These are phyloP conservation scores for Zootermopsis nevadensis DNA, from an alignment of 2,888 invertebrate genomes.

Conservation along the genomic window DNA sequence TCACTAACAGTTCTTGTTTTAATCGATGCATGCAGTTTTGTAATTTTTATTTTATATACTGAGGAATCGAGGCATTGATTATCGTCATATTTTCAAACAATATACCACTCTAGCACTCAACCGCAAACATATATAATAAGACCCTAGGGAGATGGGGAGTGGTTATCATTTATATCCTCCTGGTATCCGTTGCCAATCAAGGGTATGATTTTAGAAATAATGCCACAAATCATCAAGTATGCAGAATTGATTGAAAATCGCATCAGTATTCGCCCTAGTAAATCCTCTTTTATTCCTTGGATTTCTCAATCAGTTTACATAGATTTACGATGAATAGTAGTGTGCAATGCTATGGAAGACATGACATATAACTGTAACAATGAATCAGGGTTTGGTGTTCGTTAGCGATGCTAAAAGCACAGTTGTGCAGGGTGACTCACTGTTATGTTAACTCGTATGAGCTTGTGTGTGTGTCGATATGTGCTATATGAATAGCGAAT, in stretches of 20 bases:
- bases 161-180: not conserved
- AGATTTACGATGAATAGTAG: too few species aligned
- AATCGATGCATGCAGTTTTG: too few species aligned
- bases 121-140: not conserved
- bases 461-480: too few species aligned
- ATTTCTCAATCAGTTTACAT: not conserved
- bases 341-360: not conserved
- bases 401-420: too few species aligned
- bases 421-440: too few species aligned
- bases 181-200: not conserved
- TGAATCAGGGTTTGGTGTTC: not conserved
- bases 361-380: not conserved
- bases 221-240: conserved; percentile 7
- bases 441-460: too few species aligned
- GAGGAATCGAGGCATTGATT: too few species aligned
- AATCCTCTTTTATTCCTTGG: not conserved
- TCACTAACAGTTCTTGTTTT: too few species aligned
- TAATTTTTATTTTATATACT: too few species aligned
- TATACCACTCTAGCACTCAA: not conserved
- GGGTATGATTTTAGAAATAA: conserved; percentile 2
- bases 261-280: not conserved
- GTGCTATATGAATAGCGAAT: too few species aligned
- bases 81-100: not conserved
- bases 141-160: not conserved
- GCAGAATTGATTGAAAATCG: not conserved